Conservation (phyloP, 2,888 invertebrate genomes). For the Clitarchus hookeri region DNA sequence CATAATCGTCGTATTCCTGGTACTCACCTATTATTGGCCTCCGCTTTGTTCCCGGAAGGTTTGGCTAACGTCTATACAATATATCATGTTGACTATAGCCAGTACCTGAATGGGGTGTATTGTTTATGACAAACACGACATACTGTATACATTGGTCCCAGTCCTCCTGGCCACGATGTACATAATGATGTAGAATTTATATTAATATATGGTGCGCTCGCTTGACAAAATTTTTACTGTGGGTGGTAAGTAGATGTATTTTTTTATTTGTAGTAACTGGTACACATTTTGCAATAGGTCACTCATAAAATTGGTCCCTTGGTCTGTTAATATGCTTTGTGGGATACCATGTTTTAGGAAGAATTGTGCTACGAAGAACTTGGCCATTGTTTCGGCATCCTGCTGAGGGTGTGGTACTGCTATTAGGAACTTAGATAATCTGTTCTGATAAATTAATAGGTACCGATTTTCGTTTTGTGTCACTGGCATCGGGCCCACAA, state of each 20-base stretch:
- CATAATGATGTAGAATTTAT: not conserved
- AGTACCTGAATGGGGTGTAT: no score
- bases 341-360: slow-evolving; percentile 42
- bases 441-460: slow-evolving; percentile 43
- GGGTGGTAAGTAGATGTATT: slow-evolving; percentile 32
- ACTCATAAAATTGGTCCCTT: slow-evolving; percentile 44
- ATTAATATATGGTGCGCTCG: not conserved
- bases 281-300: not conserved
- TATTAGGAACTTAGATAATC: slow-evolving; percentile 42
- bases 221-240: slow-evolving; percentile 22
- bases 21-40: no score
- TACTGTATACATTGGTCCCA: no score
- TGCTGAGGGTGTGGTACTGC: slow-evolving; percentile 44
- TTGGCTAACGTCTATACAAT: no score
- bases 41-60: no score
- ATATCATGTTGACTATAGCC: no score
- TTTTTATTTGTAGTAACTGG: slow-evolving; percentile 29
- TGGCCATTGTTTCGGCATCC: not conserved
- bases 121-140: not conserved
- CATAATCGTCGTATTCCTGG: no score
- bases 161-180: not conserved
- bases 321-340: slow-evolving; percentile 42
- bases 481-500: slow-evolving; percentile 40
- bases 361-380: slow-evolving; percentile 30
- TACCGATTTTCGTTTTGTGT: slow-evolving; percentile 43